phyloP scores from a whole-genome alignment of 2,797 vertebrate genomes.

The Euphonia xanthogaster region DNA sequence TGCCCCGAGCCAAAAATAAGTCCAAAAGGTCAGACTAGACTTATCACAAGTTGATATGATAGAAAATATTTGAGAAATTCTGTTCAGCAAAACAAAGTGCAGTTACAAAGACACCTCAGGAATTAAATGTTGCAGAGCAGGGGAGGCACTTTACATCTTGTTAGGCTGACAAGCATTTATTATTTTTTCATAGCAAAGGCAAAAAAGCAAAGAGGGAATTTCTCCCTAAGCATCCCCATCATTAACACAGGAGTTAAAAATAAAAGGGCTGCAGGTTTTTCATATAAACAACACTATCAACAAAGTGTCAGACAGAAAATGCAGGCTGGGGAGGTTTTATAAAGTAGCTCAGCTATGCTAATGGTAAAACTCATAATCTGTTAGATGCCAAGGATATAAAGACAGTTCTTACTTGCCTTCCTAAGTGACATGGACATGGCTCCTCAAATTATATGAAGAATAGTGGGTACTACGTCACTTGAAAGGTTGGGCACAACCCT shows the following conservation, averaged over 20 bases:
- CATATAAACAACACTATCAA: neutral
- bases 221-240: neutral
- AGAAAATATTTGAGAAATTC: neutral
- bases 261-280: neutral
- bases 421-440: neutral
- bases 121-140: neutral
- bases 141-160: neutral
- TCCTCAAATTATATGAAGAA: neutral
- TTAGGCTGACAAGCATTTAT: neutral
- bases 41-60: neutral
- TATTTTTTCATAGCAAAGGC: neutral
- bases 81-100: neutral
- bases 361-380: neutral
- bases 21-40: neutral
- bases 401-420: neutral
- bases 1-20: neutral
- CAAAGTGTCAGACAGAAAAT: neutral
- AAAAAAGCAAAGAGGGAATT: neutral
- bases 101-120: neutral
- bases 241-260: conserved; percentile 15
- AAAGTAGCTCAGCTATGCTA: neutral
- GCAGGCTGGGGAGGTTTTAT: neutral
- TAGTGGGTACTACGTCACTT: neutral
- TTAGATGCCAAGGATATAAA: neutral
- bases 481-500: neutral